Evolutionary conservation across 1,140 invertebrate genomes (phyloP), one percentile per base, ranked within the genome.

Genomic region (Bombus cullumanus): DNA sequence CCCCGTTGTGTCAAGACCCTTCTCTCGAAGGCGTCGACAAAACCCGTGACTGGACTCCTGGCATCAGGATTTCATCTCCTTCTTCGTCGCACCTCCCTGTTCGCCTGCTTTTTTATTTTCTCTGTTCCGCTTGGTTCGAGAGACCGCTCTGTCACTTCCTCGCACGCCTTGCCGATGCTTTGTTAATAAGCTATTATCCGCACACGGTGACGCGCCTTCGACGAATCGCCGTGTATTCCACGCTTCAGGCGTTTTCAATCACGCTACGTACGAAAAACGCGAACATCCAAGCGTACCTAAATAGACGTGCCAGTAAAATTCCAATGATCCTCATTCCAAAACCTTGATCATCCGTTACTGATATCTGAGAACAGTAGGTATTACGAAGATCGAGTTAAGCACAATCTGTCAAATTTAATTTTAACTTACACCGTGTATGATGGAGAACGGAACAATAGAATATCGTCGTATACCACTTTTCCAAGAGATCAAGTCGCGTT

Each of bases 1-100:
- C 89, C 79, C 92, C 91, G 93, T 95, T 94, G 93, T 94, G 91
- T 90, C 86, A 87, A 86, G 89, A 80, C 85, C 91, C 90, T 92
- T 91, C 86, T 89, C 91, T 91, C 91, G 82, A 87, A 90, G 89
- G 86, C 88, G 92, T 90, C 88, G 86, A 88, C 88, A 87, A 88
- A 89, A 89, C 83, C 83, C 91, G 86, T 92, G 91, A 93, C 89
- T 92, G 86, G 89, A 89, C 89, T 89, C 90, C 86, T 68, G 81
- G 86, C 85, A 73, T 88, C 90, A 77, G 81, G 77, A 90, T 87
- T 75, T 79, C 83, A 77, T 25, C 15, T 53, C 57, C 69, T 71
- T n/a, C 57, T n/a, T 59, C 69, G 39, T 71, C 74, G 39, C 47
- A 53, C 18, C 72, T 86, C 81, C 53, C 86, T 78, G 28, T n/a